A percentile compares a stretch with the other conserved stretches of the same genome.
These are phyloP conservation scores for Drosophila conformis DNA, from an alignment of 2,888 invertebrate species.

Conservation along the genomic window DNA sequence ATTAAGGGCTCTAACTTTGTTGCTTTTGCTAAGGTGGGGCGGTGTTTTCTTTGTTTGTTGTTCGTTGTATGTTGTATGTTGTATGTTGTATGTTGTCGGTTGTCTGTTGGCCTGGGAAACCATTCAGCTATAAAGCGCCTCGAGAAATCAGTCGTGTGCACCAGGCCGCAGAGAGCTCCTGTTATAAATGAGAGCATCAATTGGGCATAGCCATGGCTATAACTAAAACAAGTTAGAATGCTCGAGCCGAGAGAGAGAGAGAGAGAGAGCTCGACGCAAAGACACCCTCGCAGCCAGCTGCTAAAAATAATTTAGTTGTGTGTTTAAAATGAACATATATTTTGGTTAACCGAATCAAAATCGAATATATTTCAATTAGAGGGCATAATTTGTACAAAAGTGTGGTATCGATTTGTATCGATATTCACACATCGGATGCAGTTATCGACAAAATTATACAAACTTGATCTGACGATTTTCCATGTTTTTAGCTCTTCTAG, in stretches of 20 bases:
- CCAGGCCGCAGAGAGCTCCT: slow-evolving; percentile 44
- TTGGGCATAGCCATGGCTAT: slow-evolving; percentile 28
- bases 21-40: neutral
- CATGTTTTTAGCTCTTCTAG: neutral
- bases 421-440: neutral
- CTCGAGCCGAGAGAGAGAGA: neutral
- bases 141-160: slow-evolving; percentile 49
- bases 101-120: slow-evolving; percentile 29
- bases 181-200: slow-evolving; percentile 33
- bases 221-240: neutral
- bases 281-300: neutral
- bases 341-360: neutral
- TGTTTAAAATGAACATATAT: neutral
- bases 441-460: neutral
- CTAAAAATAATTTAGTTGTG: neutral
- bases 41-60: slow-evolving; percentile 8
- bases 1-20: slow-evolving; percentile 59
- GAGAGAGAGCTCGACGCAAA: neutral
- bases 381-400: neutral
- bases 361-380: neutral
- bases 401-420: neutral
- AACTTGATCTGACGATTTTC: neutral
- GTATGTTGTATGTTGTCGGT: slow-evolving; percentile 14
- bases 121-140: slow-evolving; percentile 41
- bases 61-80: slow-evolving; percentile 11